Evolutionary conservation across 1,140 invertebrate genomes (phyloP).

Genomic region (Agraylea sexmaculata): DNA sequence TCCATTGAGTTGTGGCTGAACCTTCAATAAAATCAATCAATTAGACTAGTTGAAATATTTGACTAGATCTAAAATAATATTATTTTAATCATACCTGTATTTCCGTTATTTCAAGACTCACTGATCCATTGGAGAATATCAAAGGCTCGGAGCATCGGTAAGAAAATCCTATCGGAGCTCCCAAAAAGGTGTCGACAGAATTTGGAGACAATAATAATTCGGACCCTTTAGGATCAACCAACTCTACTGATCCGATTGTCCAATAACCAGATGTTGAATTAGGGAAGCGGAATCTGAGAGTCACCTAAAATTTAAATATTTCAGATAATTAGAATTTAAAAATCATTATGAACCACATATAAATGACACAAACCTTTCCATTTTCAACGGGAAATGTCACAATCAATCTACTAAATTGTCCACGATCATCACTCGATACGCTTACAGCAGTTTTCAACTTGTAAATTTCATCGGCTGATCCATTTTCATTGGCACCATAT

Average conservation of each 20-base stretch:
- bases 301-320: conserved; percentile 28
- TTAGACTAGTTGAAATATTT: not conserved
- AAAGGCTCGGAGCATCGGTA: conserved; percentile 38
- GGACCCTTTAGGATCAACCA: conserved; percentile 27
- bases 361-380: conserved; percentile 10
- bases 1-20: conserved; percentile 42
- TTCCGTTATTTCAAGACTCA: conserved; percentile 32
- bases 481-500: conserved; percentile 11
- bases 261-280: conserved; percentile 36
- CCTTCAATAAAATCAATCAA: conserved; percentile 25
- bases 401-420: conserved; percentile 17
- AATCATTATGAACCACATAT: not conserved
- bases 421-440: conserved; percentile 15
- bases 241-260: conserved; percentile 40
- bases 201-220: conserved; percentile 24
- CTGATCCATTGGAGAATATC: conserved; percentile 33
- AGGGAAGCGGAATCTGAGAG: conserved; percentile 36
- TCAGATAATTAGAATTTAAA: conserved; percentile 4
- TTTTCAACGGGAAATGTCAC: conserved; percentile 23
- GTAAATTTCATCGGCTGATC: conserved; percentile 10
- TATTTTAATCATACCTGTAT: conserved; percentile 28
- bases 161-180: conserved; percentile 38
- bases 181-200: conserved; percentile 27
- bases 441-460: conserved; percentile 12
- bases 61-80: not conserved